These are phyloP conservation scores for Molanna angustata DNA, from an alignment of 2,888 invertebrate species.

Conservation along the genomic window DNA sequence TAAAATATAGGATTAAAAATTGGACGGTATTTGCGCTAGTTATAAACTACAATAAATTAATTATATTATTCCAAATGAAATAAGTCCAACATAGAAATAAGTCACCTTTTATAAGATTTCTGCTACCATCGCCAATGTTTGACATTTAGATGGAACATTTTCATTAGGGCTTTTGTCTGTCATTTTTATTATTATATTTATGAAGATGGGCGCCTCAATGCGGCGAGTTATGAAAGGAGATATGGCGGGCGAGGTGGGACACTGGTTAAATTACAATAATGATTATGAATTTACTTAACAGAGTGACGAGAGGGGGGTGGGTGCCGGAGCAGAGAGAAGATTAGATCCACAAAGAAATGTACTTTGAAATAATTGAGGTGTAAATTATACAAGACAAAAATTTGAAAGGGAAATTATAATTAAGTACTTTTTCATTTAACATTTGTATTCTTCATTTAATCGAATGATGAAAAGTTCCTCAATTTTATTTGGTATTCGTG, in stretches of 20 bases:
- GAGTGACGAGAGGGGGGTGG: conserved; percentile 26
- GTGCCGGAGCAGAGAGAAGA: too few species aligned
- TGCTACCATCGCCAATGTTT: too few species aligned
- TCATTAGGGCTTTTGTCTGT: conserved; percentile 20
- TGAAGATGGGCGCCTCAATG: conserved; percentile 7
- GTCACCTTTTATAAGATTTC: too few species aligned
- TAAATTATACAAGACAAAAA: conserved; percentile 8
- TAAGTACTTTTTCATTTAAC: not conserved
- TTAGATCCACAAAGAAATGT: conserved; percentile 11
- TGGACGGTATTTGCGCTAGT: too few species aligned
- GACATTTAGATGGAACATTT: conserved; percentile 29
- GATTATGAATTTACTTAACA: conserved; percentile 32
- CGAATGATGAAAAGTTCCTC: not conserved
- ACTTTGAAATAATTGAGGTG: conserved; percentile 6
- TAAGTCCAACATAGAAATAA: too few species aligned
- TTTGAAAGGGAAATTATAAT: conserved; percentile 6
- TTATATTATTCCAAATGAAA: too few species aligned
- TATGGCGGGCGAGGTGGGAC: conserved; percentile 6
- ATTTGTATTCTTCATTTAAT: not conserved
- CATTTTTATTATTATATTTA: conserved; percentile 23
- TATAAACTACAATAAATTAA: too few species aligned
- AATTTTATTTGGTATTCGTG: too few species aligned
- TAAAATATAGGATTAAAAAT: too few species aligned
- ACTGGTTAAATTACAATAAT: conserved; percentile 28
- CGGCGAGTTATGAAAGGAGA: conserved; percentile 21